Base-by-base conservation (phyloP, 53 echinoderm and acorn worm genomes). In the Antedon mediterranea region DNA sequence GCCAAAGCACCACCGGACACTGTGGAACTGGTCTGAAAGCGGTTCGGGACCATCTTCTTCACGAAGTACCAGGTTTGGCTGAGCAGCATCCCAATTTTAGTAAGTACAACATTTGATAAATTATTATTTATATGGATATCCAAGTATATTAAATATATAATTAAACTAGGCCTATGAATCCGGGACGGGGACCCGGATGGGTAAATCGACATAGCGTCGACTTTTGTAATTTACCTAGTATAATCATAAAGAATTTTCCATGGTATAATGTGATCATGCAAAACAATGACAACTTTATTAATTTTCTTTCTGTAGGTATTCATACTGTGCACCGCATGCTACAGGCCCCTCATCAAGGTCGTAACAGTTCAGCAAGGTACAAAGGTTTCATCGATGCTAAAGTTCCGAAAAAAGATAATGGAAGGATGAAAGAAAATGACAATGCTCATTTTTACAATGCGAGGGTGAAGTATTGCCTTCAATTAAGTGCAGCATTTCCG, bases 361-460 rank as follows among this genome's bases (percentile, higher is more conserved):
- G 57, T 3, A 57, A 8, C 9, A 57, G 15, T 1, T 8, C 31
- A 13, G 3, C 3, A n/a, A 2, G 31, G 29, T 88, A 81, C 72
- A 88, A 88, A 29, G 76, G 81, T 11, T 30, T 43, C 28, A 75
- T 81, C 15, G 75, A 72, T 34, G 88, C 88, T 4, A 57, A 77
- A 37, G 79, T 88, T 3, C 78, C 84, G 0, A 73, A 41, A 32
- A 85, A 76, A 34, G 77, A 34, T 28, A 85, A 85, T 75, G 43
- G 79, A 29, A 76, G 18, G 3, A 6, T 81, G 14, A 79, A 71
- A 3, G 43, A 28, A 1, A 91, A 91, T 34, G 31, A 15, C 31
- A 85, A 83, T 33, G 79, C 80, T 28, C 87, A 88, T 34, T 91
- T 77, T 43, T 91, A 91, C 75, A 76, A 78, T 15, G 81, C 91